phyloP scores from a whole-genome alignment of 2,888 invertebrate genomes.

The Lochmaea capreae region DNA sequence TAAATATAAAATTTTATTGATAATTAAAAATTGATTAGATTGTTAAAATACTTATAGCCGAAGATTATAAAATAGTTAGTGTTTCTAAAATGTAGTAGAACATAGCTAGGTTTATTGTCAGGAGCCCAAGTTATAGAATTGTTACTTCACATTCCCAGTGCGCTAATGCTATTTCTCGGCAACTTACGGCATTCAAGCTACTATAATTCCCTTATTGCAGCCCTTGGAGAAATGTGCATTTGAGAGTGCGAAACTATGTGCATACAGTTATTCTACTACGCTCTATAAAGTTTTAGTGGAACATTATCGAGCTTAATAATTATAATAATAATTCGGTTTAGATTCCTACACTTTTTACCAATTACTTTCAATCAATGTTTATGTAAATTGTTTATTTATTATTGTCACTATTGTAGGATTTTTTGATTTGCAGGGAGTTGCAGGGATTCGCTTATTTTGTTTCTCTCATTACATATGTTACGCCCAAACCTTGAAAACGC shows the following conservation, averaged over 20 bases:
- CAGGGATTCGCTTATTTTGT: too few relatives aligned
- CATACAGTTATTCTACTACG: slow-evolving; percentile 23
- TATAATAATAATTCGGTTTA: slow-evolving; percentile 16
- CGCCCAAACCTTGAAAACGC: too few relatives aligned
- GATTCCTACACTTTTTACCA: background rate
- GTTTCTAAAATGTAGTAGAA: background rate
- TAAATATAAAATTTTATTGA: too few relatives aligned
- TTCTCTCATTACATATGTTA: too few relatives aligned
- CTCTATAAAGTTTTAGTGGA: slow-evolving; percentile 26
- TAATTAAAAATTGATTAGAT: too few relatives aligned
- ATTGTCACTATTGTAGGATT: too few relatives aligned
- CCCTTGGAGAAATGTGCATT: slow-evolving; percentile 25
- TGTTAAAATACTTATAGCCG: too few relatives aligned
- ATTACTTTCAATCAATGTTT: too few relatives aligned
- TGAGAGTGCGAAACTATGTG: slow-evolving; percentile 33
- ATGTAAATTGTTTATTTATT: too few relatives aligned
- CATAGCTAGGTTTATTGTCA: background rate
- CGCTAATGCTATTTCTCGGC: slow-evolving; percentile 1
- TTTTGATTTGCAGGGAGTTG: too few relatives aligned
- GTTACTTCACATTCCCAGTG: slow-evolving; percentile 12
- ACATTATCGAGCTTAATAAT: slow-evolving; percentile 36
- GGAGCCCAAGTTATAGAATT: slow-evolving; percentile 16
- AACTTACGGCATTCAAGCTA: slow-evolving; percentile 25
- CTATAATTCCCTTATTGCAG: slow-evolving; percentile 30
- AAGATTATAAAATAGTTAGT: too few relatives aligned